Conservation (phyloP, 2,888 invertebrate species). For the Bembecia ichneumoniformis region DNA sequence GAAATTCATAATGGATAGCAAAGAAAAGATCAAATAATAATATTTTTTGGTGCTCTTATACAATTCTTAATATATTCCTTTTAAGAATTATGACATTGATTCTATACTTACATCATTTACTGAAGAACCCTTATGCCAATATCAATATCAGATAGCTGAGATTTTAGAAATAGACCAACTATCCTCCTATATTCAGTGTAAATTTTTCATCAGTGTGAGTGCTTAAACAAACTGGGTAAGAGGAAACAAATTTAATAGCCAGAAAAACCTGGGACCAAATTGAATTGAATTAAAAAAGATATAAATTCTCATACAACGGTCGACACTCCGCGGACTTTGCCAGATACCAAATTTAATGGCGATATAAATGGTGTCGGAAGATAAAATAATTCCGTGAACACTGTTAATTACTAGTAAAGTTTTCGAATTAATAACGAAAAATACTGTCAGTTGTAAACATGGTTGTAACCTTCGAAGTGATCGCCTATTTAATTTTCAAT, state of each 20-base stretch:
- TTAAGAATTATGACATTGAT: too few relatives aligned
- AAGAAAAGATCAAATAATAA: too few relatives aligned
- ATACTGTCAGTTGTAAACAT: too few relatives aligned
- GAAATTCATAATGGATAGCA: too few relatives aligned
- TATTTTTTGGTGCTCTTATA: too few relatives aligned
- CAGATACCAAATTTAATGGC: slow-evolving; percentile 9
- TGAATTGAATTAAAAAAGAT: slow-evolving; percentile 5
- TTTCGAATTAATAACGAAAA: not conserved
- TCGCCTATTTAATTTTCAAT: too few relatives aligned
- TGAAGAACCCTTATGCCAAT: too few relatives aligned
- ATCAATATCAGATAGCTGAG: not conserved
- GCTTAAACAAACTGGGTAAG: slow-evolving; percentile 5
- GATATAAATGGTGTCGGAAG: slow-evolving; percentile 7
- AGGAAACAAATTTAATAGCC: slow-evolving; percentile 3
- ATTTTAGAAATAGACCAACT: not conserved
- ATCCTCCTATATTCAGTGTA: not conserved
- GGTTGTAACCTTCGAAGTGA: too few relatives aligned
- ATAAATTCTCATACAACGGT: slow-evolving; percentile 4
- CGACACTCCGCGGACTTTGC: not conserved
- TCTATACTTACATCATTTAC: too few relatives aligned
- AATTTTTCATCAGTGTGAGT: slow-evolving; percentile 3
- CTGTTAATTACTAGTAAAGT: not conserved
- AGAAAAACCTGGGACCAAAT: slow-evolving; percentile 6
- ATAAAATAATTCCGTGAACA: not conserved
- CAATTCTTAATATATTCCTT: too few relatives aligned